Evolutionary conservation across 2,113 vertebrate species (phyloP), one percentile per base, ranked within the genome.

Genomic region (Nycticebus coucang): DNA sequence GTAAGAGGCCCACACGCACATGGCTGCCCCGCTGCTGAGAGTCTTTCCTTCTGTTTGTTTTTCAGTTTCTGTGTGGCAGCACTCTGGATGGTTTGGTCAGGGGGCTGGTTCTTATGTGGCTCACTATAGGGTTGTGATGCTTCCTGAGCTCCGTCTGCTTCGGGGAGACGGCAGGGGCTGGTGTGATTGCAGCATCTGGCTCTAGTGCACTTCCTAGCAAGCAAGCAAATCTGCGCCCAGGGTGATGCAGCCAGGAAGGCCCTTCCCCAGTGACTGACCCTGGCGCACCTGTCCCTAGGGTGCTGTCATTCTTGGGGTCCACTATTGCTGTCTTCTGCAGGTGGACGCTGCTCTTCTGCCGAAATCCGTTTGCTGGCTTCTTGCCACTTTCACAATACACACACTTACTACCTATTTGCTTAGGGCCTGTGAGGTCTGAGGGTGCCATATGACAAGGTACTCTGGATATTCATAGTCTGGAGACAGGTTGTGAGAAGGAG

Each of bases 331-430:
- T 30, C 55, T 37, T 9, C n/a, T 72, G 33, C 0, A 6, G 4
- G 0, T 1, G 4, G 1, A 0, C 66, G 35, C 50, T 1, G 0
- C 55, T 69, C 30, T 66, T 12, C n/a, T 11, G 0, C 0, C 13
- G 35, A 37, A 41, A 26, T 33, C 35, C 35, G 2, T 37, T 69
- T 17, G 28, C 60, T 55, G 55, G 15, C 35, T 33, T 59, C 37
- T 24, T 64, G 24, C 30, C 41, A 60, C 14, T 45, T 41, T 11
- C 45, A n/a, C 4, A 14, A 57, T 5, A 7, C 24, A 8, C 10
- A 33, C 4, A 0, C 69, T 75, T 5, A 15, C 37, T 45, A 33
- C 55, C 24, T 89, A 0, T 59, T 75, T 33, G 37, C 37, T 33
- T 2, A 33, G 86, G 41, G 74, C 35, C 41, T 37, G 45, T 1